Base-by-base conservation (phyloP, 2,888 invertebrate species). In the Bellardia bayeri region DNA sequence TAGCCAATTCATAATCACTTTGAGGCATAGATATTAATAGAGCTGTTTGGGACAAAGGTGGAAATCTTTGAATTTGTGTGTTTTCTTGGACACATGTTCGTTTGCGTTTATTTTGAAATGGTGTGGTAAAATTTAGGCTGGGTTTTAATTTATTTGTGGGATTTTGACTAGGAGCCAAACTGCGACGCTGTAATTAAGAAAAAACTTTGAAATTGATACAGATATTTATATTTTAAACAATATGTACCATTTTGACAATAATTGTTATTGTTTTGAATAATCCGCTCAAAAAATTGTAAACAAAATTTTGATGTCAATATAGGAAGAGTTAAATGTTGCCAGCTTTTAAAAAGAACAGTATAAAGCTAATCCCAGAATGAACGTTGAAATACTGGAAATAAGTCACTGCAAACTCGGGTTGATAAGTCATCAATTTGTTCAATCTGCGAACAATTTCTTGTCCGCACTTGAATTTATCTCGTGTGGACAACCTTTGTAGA, bases 141-240 rank as follows among this genome's bases (percentile, higher is more conserved):
- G 91, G 94, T 91, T 89, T 93, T 90, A 88, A 93, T 90, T 64
- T 95, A 80, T 79, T 69, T 40, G 45, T 14, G 5, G 88, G 95
- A 56, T 95, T 90, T 93, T 97, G 97, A 94, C 98, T 98, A 11
- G 98, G 98, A 71, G 98, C 98, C 91, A 95, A 94, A 91, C 96
- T 96, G 89, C 95, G 95, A 89, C 96, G 93, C 96, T 95, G 82
- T 11, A 82, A 82, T 45, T 6, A 2, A 42, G 0, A 45, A 8
- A 37, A 56, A 40, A 63, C 30, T 51, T 16, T 37, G 13, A 51
- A 42, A 14, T 16, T 37, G 1, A 69, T 0, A 58, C 0, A 33
- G 2, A n/a, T 64, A 33, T 30, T 23, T 23, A 16, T 11, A 40
- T 72, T 63, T 11, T 16, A n/a, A 2, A 0, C 4, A 51, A 37